Percentiles rank a stretch among this genome's conserved stretches.
phyloP scores from a whole-genome alignment of 2,797 vertebrate species.

The Sebastiscus tertius region DNA sequence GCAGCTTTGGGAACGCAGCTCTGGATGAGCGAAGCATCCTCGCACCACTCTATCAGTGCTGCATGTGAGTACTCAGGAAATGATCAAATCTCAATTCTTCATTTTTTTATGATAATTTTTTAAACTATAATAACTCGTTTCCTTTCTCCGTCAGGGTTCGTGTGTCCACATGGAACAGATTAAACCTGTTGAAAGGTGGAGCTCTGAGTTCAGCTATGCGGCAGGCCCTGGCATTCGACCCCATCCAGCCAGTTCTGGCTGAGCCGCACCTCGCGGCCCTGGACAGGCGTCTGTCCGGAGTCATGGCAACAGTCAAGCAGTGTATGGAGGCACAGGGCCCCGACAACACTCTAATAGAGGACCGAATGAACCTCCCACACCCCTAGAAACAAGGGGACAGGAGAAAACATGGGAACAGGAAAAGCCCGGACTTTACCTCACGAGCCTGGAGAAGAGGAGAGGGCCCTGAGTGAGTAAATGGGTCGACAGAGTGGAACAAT shows the following conservation, averaged over 20 bases:
- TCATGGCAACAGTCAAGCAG: conserved; percentile 92
- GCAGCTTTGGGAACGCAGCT: conserved; percentile 95
- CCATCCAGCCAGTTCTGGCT: conserved; percentile 89
- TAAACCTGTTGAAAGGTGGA: conserved; percentile 91
- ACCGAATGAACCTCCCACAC: conserved; percentile 97
- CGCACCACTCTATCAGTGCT: conserved; percentile 97
- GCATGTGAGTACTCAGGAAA: conserved; percentile 90
- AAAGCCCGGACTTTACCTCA: conserved; percentile 9
- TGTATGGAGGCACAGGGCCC: conserved; percentile 93
- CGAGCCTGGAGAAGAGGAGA: conserved; percentile 3
- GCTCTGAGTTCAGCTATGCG: conserved; percentile 91
- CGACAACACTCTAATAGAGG: conserved; percentile 93
- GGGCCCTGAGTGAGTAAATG: neutral
- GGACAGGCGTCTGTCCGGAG: conserved; percentile 90
- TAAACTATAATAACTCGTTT: neutral
- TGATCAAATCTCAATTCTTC: neutral
- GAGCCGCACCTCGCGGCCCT: conserved; percentile 90
- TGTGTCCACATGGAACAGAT: conserved; percentile 96
- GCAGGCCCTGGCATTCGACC: conserved; percentile 90
- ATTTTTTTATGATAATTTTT: neutral
- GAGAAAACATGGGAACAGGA: neutral
- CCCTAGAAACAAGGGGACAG: conserved; percentile 74
- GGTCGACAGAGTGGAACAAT: conserved; percentile 10
- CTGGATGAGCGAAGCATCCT: conserved; percentile 98
- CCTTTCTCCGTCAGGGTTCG: conserved; percentile 84